Percentiles rank a stretch among this genome's conserved stretches.
phyloP scores from a whole-genome alignment of 2,797 vertebrate genomes.

The Novumbra hubbsi region DNA sequence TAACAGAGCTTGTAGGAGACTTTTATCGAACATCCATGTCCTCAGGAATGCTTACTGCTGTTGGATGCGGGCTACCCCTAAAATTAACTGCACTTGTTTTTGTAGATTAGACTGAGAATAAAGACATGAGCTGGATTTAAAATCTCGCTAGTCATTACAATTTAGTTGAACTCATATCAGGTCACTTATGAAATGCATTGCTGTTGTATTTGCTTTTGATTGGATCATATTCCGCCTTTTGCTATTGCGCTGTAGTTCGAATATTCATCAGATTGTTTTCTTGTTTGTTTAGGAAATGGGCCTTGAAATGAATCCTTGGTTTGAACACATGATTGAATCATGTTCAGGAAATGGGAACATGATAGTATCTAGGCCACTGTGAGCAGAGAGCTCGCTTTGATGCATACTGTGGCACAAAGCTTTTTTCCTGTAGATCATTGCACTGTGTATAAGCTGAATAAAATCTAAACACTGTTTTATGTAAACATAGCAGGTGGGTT shows the following conservation, averaged over 20 bases:
- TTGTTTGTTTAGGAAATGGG: slow-evolving; percentile 43
- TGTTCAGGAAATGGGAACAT: slow-evolving; percentile 40
- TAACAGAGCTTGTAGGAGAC: neutral
- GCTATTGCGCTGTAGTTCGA: neutral
- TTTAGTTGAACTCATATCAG: neutral
- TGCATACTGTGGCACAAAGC: slow-evolving; percentile 50
- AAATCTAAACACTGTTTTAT: slow-evolving; percentile 40
- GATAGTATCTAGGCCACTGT: slow-evolving; percentile 58
- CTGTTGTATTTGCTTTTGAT: neutral
- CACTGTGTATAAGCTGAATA: slow-evolving; percentile 43
- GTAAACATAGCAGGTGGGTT: slow-evolving; percentile 12
- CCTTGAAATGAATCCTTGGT: slow-evolving; percentile 37
- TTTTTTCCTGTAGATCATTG: slow-evolving; percentile 27
- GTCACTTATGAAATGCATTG: neutral
- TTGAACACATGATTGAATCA: slow-evolving; percentile 25
- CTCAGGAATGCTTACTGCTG: neutral
- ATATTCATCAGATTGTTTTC: slow-evolving; percentile 18
- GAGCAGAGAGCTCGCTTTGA: slow-evolving; percentile 45
- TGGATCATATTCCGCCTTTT: slow-evolving; percentile 1
- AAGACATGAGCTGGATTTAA: neutral
- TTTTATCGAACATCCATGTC: slow-evolving; percentile 10
- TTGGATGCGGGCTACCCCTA: neutral
- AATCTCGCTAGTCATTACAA: neutral
- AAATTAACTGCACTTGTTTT: slow-evolving; percentile 4
- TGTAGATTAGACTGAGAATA: neutral